Conservation (phyloP, 2,888 invertebrate genomes). For the Melinaea marsaeus region DNA sequence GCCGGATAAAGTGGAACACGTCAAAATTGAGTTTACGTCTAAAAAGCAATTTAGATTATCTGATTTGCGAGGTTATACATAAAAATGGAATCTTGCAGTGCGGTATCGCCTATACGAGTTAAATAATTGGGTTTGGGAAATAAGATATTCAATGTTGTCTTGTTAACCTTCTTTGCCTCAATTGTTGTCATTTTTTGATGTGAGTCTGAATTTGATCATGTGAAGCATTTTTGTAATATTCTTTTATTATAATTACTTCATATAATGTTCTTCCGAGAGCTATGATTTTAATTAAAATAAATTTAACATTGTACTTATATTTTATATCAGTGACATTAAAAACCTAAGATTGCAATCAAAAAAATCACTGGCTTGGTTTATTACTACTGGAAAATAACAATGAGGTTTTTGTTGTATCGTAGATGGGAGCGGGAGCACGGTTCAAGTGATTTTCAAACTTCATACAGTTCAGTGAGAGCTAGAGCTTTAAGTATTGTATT, state of each 20-base stretch:
- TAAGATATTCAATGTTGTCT: constrained; percentile 10
- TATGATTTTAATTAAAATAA: too few relatives aligned
- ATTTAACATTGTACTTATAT: too few relatives aligned
- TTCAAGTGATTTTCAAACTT: constrained; percentile 7
- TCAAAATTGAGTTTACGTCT: constrained; percentile 74
- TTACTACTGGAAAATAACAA: background rate
- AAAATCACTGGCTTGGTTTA: background rate
- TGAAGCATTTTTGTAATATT: constrained; percentile 1
- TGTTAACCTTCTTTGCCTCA: background rate
- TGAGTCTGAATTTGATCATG: background rate
- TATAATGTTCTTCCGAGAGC: background rate
- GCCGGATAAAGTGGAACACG: constrained; percentile 68
- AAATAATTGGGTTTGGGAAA: constrained; percentile 19
- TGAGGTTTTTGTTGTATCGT: background rate
- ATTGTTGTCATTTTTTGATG: background rate
- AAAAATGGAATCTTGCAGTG: constrained; percentile 36
- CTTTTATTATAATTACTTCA: background rate
- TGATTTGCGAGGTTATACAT: constrained; percentile 68
- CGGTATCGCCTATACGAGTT: constrained; percentile 21
- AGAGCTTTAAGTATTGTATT: background rate
- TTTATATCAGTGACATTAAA: background rate
- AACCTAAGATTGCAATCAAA: background rate
- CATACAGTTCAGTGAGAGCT: background rate
- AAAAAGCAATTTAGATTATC: constrained; percentile 76
- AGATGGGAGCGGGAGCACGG: background rate